These are phyloP conservation scores for Callyntrura guangdongensis DNA, from an alignment of 2,888 invertebrate genomes.

Conservation along the genomic window DNA sequence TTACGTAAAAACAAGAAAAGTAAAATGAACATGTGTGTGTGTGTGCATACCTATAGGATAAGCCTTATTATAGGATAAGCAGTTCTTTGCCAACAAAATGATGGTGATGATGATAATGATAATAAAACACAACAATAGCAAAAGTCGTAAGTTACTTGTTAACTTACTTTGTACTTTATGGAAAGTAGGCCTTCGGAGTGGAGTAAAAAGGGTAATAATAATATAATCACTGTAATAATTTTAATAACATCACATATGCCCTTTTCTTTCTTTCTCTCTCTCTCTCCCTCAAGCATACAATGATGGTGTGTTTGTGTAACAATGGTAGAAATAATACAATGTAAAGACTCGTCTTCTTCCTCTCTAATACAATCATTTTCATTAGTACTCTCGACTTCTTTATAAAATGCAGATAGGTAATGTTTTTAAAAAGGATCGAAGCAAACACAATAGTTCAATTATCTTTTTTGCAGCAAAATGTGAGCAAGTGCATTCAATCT, in stretches of 20 bases:
- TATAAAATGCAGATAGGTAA: slow-evolving; percentile 52
- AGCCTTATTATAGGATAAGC: not conserved
- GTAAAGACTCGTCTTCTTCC: slow-evolving; percentile 35
- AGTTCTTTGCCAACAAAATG: slow-evolving; percentile 37
- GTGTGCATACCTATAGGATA: not conserved
- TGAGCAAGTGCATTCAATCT: slow-evolving; percentile 55
- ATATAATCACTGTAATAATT: slow-evolving; percentile 62
- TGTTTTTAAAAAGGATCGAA: slow-evolving; percentile 34
- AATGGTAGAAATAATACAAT: slow-evolving; percentile 29
- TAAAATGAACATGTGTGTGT: not conserved
- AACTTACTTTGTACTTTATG: slow-evolving; percentile 26
- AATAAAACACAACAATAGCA: slow-evolving; percentile 28
- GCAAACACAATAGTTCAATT: slow-evolving; percentile 72
- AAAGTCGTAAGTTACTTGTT: slow-evolving; percentile 28
- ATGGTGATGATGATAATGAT: slow-evolving; percentile 1
- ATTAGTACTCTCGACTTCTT: not conserved
- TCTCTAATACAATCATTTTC: slow-evolving; percentile 16
- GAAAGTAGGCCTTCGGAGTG: slow-evolving; percentile 61
- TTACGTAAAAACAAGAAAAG: slow-evolving; percentile 31
- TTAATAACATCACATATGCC: slow-evolving; percentile 42
- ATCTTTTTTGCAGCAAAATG: slow-evolving; percentile 36
- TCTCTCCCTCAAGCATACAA: not conserved
- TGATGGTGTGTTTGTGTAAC: not conserved
- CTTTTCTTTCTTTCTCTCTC: not conserved
- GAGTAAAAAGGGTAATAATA: slow-evolving; percentile 54